Conservation (phyloP, 2,113 vertebrate species). For the Oryzias melastigma region DNA sequence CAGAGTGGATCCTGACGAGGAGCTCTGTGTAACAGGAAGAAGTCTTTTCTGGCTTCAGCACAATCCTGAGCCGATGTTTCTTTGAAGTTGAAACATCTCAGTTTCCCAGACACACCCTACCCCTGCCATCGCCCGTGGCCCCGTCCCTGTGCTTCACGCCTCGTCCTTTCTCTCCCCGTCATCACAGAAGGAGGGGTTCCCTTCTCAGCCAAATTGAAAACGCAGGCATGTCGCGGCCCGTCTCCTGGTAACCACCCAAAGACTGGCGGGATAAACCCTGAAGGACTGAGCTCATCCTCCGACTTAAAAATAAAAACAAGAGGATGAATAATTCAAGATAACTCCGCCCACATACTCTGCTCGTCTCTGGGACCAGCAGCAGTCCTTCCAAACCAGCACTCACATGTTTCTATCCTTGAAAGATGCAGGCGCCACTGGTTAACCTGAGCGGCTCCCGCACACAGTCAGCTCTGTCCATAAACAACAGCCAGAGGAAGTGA, state of each 20-base stretch:
- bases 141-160: conserved; percentile 20
- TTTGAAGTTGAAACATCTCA: conserved; percentile 61
- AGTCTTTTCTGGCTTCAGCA: conserved; percentile 15
- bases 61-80: conserved; percentile 33
- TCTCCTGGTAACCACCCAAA: conserved; percentile 43
- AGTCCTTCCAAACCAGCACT: too few species aligned
- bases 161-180: conserved; percentile 45
- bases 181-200: conserved; percentile 41
- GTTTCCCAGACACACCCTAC: conserved; percentile 49
- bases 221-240: conserved; percentile 43
- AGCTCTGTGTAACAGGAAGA: too few species aligned
- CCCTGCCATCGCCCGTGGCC: conserved; percentile 31
- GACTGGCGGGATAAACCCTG: conserved; percentile 23
- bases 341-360: neutral
- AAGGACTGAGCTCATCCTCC: conserved; percentile 13
- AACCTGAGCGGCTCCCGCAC: too few species aligned
- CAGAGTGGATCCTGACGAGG: too few species aligned
- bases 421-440: too few species aligned
- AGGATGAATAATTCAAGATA: conserved; percentile 5
- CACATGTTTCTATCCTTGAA: too few species aligned
- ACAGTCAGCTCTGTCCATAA: too few species aligned
- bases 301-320: conserved; percentile 10
- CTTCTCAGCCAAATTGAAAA: conserved; percentile 49
- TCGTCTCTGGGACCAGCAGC: neutral
- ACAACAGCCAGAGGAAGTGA: neutral